Percentiles rank a stretch among this genome's conserved stretches.
Conservation (phyloP, 2,113 vertebrate species). For the Otus sunia region DNA sequence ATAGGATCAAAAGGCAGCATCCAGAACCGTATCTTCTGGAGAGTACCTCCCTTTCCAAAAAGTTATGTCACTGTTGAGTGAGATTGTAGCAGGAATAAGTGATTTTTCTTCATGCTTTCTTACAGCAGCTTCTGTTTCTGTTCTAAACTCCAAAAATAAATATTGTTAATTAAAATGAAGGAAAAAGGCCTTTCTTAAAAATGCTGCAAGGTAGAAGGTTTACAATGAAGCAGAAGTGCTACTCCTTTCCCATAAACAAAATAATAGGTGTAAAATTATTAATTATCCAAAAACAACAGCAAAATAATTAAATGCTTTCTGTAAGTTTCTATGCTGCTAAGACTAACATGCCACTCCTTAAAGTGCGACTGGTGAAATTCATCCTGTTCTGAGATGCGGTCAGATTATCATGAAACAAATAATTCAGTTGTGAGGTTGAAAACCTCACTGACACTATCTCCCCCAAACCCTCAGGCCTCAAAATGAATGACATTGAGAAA, state of each 20-base stretch:
- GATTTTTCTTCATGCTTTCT: background rate
- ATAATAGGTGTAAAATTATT: background rate
- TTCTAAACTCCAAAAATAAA: background rate
- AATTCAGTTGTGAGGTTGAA: background rate
- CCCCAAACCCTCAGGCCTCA: background rate
- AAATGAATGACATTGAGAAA: background rate
- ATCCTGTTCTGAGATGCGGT: background rate
- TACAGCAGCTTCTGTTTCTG: background rate
- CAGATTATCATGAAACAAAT: background rate
- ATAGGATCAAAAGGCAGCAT: background rate
- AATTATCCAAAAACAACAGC: background rate
- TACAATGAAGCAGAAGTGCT: background rate
- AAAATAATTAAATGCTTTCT: background rate
- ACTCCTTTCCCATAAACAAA: background rate
- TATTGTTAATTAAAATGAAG: background rate
- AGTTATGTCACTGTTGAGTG: background rate
- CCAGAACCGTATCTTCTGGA: background rate
- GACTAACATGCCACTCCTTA: background rate
- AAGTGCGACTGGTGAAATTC: background rate
- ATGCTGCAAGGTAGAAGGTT: background rate
- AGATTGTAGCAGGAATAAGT: background rate
- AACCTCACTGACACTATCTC: background rate
- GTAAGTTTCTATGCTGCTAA: background rate
- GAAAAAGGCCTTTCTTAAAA: background rate
- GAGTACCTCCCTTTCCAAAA: background rate